Evolutionary conservation across 2,888 invertebrate species (phyloP).

Genomic region (Tenthredo amoena): DNA sequence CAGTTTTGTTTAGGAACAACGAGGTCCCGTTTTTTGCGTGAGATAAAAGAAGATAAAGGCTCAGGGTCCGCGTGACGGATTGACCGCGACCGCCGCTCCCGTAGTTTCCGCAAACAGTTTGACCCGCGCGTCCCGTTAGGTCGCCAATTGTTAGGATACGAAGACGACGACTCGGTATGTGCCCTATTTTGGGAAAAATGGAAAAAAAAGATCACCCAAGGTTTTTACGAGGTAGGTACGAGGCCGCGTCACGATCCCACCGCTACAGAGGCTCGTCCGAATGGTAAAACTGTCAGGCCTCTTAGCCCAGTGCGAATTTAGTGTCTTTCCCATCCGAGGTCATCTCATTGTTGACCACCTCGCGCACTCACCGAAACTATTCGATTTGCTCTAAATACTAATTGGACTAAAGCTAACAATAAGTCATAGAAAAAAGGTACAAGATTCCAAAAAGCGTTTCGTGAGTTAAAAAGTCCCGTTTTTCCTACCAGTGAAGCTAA

Average conservation of each 20-base stretch:
- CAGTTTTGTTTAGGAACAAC: conserved; percentile 41
- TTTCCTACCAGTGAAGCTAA: neutral
- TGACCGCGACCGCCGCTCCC: conserved; percentile 54
- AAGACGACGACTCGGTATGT: neutral
- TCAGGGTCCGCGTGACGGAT: conserved; percentile 44
- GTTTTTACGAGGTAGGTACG: conserved; percentile 55
- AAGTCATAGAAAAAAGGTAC: neutral
- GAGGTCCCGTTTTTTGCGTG: conserved; percentile 50
- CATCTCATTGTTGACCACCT: conserved; percentile 36
- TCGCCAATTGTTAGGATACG: conserved; percentile 64
- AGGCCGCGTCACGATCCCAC: neutral
- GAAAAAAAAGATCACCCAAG: conserved; percentile 56
- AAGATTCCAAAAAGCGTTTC: neutral
- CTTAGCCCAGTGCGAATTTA: conserved; percentile 49
- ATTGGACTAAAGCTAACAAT: conserved; percentile 4
- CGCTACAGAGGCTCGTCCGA: conserved; percentile 3
- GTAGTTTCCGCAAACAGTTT: conserved; percentile 74
- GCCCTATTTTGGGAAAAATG: conserved; percentile 53
- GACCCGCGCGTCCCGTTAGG: conserved; percentile 71
- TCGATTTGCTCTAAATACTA: conserved; percentile 45
- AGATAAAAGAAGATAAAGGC: conserved; percentile 47
- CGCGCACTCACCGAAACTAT: neutral
- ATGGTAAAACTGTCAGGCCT: conserved; percentile 47
- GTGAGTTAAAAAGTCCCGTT: neutral
- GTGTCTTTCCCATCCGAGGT: conserved; percentile 32